phyloP scores from a whole-genome alignment of 2,113 vertebrate species.

The Lycocorax pyrrhopterus region DNA sequence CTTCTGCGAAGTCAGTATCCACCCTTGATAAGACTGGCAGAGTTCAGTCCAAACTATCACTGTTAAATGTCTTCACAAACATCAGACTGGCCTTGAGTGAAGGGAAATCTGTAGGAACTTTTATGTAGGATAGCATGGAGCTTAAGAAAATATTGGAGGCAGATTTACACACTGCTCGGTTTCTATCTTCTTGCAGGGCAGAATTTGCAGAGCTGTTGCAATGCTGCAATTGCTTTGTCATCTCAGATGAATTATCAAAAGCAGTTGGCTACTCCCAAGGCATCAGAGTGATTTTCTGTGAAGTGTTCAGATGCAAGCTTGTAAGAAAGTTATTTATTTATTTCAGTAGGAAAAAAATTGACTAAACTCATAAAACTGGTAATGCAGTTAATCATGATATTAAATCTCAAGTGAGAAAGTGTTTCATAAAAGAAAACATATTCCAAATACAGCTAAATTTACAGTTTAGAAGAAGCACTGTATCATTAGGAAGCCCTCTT shows the following conservation, averaged over 20 bases:
- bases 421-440: not conserved
- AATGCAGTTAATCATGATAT: not conserved
- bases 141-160: not conserved
- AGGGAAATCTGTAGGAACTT: not conserved
- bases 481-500: not conserved
- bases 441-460: not conserved
- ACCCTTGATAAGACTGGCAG: conserved; percentile 21
- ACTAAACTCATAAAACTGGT: not conserved
- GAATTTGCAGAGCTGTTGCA: not conserved
- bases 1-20: not conserved
- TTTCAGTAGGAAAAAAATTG: not conserved
- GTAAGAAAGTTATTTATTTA: not conserved
- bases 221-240: not conserved
- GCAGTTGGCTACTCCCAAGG: not conserved
- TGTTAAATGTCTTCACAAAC: conserved; percentile 6
- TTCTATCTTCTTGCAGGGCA: not conserved
- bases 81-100: not conserved
- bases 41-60: not conserved
- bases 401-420: not conserved
- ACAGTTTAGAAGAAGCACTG: not conserved
- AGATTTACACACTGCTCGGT: not conserved
- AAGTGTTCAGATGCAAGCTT: not conserved
- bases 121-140: not conserved
- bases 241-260: not conserved
- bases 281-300: not conserved